These are phyloP conservation scores for Neoaliturus tenellus DNA, from an alignment of 2,888 invertebrate genomes.

Conservation along the genomic window DNA sequence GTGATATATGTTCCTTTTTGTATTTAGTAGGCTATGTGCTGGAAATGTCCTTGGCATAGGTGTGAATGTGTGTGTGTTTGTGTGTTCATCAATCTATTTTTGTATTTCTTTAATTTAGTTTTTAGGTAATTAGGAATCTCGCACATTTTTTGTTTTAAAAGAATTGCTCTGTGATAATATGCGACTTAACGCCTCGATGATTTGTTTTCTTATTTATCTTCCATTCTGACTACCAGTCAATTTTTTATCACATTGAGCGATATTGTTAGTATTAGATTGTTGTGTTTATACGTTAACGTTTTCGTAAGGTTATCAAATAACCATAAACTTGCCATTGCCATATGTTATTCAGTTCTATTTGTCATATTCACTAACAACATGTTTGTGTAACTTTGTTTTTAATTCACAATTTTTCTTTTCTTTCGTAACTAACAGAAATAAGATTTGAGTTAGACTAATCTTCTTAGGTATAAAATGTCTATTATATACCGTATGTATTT, in stretches of 20 bases:
- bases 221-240: neutral
- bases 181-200: constrained; percentile 9
- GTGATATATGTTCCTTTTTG: constrained; percentile 45
- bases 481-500: neutral
- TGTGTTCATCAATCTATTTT: constrained; percentile 30
- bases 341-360: neutral
- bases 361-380: too few species aligned
- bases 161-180: constrained; percentile 41
- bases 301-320: constrained; percentile 2
- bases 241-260: constrained; percentile 27
- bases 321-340: constrained; percentile 33
- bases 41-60: constrained; percentile 16
- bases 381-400: neutral
- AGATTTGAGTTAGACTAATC: neutral
- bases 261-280: constrained; percentile 29
- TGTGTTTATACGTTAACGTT: constrained; percentile 3
- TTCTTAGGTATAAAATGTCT: neutral
- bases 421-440: neutral
- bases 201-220: constrained; percentile 5
- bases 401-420: neutral
- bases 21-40: constrained; percentile 36
- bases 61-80: constrained; percentile 23
- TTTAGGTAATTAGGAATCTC: constrained; percentile 19
- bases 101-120: constrained; percentile 9
- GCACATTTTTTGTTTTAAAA: constrained; percentile 1